Conservation (phyloP, 2,113 vertebrate species). For the Dipodomys ordii region DNA sequence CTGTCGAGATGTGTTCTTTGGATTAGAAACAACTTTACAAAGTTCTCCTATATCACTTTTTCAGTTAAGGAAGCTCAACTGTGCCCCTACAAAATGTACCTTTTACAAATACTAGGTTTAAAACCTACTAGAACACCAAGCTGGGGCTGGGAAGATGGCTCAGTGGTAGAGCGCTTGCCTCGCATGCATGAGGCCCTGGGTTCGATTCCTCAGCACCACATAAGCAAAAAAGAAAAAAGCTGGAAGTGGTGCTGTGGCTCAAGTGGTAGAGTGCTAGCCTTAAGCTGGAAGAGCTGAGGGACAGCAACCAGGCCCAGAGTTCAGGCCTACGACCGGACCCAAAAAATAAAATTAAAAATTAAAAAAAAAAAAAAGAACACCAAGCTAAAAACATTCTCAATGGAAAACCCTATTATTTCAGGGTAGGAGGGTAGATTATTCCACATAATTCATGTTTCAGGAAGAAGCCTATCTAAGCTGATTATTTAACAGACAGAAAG, state of each 20-base stretch:
- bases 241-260: too few species aligned
- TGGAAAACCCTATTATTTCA: neutral
- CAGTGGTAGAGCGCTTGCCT: too few species aligned
- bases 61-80: constrained; percentile 36
- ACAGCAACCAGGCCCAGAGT: too few species aligned
- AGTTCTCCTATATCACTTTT: constrained; percentile 13
- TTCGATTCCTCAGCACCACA: too few species aligned
- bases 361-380: too few species aligned
- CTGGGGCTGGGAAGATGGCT: neutral
- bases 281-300: too few species aligned
- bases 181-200: too few species aligned
- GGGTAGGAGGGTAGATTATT: neutral
- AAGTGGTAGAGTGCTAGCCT: too few species aligned
- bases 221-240: too few species aligned
- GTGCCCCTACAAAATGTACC: neutral
- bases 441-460: constrained; percentile 46
- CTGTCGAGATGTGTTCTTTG: neutral
- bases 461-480: constrained; percentile 42
- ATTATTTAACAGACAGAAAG: constrained; percentile 47
- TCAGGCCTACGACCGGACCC: too few species aligned
- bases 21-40: constrained; percentile 29
- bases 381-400: constrained; percentile 47
- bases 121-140: neutral
- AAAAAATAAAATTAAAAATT: too few species aligned
- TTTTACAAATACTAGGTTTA: constrained; percentile 6